Percentiles rank a stretch among this genome's conserved stretches.
These are phyloP conservation scores for Stichopus horrens DNA, from an alignment of 53 echinoderm and acorn worm genomes.

Conservation along the genomic window DNA sequence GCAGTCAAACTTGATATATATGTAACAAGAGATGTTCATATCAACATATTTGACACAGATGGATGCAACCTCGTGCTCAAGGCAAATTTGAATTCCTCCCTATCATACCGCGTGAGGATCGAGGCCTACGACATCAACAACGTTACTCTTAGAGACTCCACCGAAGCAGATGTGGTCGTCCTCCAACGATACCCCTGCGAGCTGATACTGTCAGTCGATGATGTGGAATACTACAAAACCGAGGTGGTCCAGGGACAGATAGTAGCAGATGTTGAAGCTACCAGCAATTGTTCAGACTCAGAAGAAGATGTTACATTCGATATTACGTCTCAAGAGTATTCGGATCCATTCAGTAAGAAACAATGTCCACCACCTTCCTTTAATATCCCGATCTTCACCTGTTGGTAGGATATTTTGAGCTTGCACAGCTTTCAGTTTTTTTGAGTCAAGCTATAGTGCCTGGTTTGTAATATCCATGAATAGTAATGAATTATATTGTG, in stretches of 20 bases:
- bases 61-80: constrained; percentile 10
- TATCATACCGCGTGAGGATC: background rate
- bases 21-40: too few species aligned
- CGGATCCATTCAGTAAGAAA: background rate
- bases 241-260: background rate
- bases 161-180: background rate
- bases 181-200: background rate
- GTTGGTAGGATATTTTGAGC: too few species aligned
- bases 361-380: background rate
- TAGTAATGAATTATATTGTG: too few species aligned
- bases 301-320: background rate
- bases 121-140: background rate
- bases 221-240: constrained; percentile 1
- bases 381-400: too few species aligned
- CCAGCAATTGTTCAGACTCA: constrained; percentile 22
- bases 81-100: background rate
- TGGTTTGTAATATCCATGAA: too few species aligned
- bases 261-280: constrained; percentile 14
- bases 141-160: background rate
- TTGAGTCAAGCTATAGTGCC: too few species aligned
- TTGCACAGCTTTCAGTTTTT: too few species aligned
- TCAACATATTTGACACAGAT: background rate
- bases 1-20: too few species aligned
- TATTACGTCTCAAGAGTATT: background rate
- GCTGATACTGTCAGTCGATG: background rate